These are phyloP conservation scores for Anguilla megastoma DNA, from an alignment of 2,797 vertebrate species.

Conservation along the genomic window DNA sequence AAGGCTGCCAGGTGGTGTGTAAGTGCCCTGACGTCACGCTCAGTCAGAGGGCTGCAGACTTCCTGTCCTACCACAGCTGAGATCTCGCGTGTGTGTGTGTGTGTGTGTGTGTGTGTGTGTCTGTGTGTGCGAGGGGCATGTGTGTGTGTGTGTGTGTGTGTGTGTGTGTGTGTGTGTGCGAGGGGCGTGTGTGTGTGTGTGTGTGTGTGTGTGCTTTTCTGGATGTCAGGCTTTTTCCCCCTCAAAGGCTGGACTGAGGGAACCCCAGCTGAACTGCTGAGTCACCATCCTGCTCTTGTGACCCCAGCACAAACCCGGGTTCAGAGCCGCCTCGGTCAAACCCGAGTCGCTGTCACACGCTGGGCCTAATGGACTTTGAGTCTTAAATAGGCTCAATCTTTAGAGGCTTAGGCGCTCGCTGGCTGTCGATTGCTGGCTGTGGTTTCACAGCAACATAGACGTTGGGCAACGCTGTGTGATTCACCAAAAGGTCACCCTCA, in stretches of 20 bases:
- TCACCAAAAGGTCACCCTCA: neutral
- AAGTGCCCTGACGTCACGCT: neutral
- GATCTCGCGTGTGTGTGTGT: neutral
- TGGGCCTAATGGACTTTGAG: neutral
- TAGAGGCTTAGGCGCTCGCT: neutral
- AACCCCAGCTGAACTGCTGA: neutral
- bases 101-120: constrained; percentile 23
- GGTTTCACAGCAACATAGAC: neutral
- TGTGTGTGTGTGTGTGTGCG: constrained; percentile 19
- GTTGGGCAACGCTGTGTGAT: neutral
- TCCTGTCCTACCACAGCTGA: neutral
- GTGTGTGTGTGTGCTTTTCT: neutral
- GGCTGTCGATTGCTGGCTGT: neutral
- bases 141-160: constrained; percentile 13
- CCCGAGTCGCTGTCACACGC: neutral
- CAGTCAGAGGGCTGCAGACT: neutral
- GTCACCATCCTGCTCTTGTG: neutral
- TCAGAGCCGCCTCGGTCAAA: neutral
- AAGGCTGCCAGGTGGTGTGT: neutral
- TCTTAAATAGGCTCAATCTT: neutral
- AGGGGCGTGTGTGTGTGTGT: constrained; percentile 24
- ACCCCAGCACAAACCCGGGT: too few relatives aligned
- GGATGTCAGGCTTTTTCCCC: neutral
- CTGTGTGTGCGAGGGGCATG: neutral
- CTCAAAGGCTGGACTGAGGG: neutral